Base-by-base conservation (phyloP, 2,888 invertebrate species). In the Poecilobothrus nobilitatus region DNA sequence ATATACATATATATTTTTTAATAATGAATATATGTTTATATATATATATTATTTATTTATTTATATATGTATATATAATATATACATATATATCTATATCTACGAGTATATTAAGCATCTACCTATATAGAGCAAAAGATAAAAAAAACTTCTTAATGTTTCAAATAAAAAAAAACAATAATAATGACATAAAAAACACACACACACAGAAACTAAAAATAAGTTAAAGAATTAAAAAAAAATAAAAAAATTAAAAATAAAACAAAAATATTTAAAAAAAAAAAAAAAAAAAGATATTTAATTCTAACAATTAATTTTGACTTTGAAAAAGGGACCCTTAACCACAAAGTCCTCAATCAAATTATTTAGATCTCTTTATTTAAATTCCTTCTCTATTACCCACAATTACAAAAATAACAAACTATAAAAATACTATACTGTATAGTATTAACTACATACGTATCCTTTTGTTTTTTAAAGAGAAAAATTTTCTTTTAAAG, bases 321-420 rank as follows among this genome's bases (percentile, higher is more conserved):
- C 53, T 53, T 53, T 53, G 53, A 53, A 53, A 53, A 53, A 53
- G 53, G 53, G 15, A 27, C 27, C 53, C 53, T 53, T 53, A 53
- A 53, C 53, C 53, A 53, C 53, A 53, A 53, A 53, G 53, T 53
- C 53, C 53, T 53, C 53, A 53, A 53, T 53, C 53, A 53, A 53
- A 53, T 53, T 53, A 53, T 53, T 53, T 53, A 12, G 53, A 53
- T 53, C 53, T 53, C 53, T 53, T 53, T 53, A 53, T 53, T 53
- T 53, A n/a, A 53, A 53, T 53, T 53, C 53, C 18, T 37, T 37
- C 12, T 10, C 12, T 53, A 53, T 53, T 53, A 15, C 15, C 53
- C 53, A 27, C 27, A 27, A 27, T 27, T 53, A 53, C 15, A 53
- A 6, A 18, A 53, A 18, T 6, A 18, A 53, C 53, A 18, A 41